Base-by-base conservation (phyloP, 2,888 invertebrate species). In the Eucera pruinosa region DNA sequence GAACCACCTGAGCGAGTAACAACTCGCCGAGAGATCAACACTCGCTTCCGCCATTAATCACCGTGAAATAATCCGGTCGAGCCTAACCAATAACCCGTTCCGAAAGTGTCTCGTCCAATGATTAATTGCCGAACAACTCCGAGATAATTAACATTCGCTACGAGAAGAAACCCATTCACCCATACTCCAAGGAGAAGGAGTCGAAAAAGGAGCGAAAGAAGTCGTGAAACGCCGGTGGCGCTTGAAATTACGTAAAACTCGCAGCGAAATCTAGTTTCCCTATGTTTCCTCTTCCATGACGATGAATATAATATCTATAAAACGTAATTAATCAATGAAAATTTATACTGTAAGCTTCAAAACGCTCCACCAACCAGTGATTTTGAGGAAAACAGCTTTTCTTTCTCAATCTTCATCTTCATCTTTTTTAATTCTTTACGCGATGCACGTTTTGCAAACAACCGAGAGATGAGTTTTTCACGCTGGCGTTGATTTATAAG, bases 131-230 rank as follows among this genome's bases (percentile, higher is more conserved):
- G 41, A 50, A 55, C 72, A 20, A 20, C 43, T 50, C 27, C 15
- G 33, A 25, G 62, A 71, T 74, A 74, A 74, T 74, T 74, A 74
- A 50, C 73, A 74, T 57, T 57, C 43, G 41, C 11, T 18, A 41
- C n/a, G 20, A 52, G 4, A 33, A 58, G 41, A 23, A 27, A 13
- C 36, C 33, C 33, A 33, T 15, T 1, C n/a, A 4, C 20, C 36
- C 13, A 13, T 18, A 6, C 18, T 41, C 36, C 18, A 39, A 33
- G 18, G 55, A 18, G 33, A 13, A 20, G 18, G 39, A 33, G 33
- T 33, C 36, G 25, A 41, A 55, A 71, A 62, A 57, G 48, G 36
- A 74, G 15, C 27, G 25, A 39, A 36, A 30, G 45, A 47, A 41
- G 45, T 33, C 7, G 33, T 33, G 33, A 33, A 33, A 33, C 33